Base-by-base conservation (phyloP, 2,113 vertebrate genomes). In the Grus americana region DNA sequence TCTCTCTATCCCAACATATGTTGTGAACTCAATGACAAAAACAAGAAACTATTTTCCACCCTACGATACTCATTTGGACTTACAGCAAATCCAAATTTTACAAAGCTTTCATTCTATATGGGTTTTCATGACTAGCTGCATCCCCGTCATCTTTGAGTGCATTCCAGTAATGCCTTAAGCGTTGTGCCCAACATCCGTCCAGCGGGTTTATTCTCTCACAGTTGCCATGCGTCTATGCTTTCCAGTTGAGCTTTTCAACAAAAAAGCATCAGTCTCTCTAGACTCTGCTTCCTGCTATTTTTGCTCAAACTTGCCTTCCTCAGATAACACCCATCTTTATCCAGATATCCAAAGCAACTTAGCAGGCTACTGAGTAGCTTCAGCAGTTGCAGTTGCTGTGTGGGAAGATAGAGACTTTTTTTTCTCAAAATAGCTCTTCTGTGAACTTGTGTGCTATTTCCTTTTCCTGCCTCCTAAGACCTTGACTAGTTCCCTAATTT, bases 281-380 rank as follows among this genome's bases (percentile, higher is more conserved):
- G 58, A 34, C 34, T 75, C 44, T 73, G 42, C 74, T 90, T 91
- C 73, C 71, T 94, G 44, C 84, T 94, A 61, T 78, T 96, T 96
- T 88, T 75, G 55, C 32, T 70, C 70, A 63, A 59, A 58, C 20
- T 80, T 91, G 15, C 26, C 30, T 94, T 94, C 70, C 58, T 95
- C 66, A 42, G 52, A 38, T 71, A 88, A 92, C 6, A 11, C 29
- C 42, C 4, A 2, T 88, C 67, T 87, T 95, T 66, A 55, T 85
- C 71, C 74, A 94, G 59, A 47, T 81, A 85, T 9, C 83, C 88
- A 63, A 72, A 92, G n/a, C 78, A 73, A 75, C 23, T 71, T 82
- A 73, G 40, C 57, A 86, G 66, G 47, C 63, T 42, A 15, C 23
- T 73, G 68, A 57, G n/a, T 46, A 44, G 62, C 71, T 76, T 79